These are phyloP conservation scores for Sialis fuliginosa DNA, from an alignment of 2,888 invertebrate species.

Conservation along the genomic window DNA sequence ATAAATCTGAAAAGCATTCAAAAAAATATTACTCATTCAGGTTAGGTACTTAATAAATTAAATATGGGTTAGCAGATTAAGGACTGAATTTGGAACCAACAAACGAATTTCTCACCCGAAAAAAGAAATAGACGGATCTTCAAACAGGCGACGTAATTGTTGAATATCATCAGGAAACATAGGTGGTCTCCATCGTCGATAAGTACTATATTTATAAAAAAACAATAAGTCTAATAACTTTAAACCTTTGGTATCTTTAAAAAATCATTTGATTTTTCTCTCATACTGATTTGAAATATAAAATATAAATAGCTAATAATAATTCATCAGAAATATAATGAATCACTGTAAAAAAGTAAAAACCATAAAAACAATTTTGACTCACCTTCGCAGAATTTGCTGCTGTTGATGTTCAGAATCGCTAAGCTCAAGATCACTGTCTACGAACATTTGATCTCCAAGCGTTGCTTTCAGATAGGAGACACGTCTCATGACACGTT, in stretches of 20 bases:
- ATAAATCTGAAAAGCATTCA: no score
- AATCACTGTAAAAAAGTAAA: background rate
- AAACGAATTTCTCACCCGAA: conserved; percentile 19
- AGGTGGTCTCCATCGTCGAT: conserved; percentile 73
- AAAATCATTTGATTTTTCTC: no score
- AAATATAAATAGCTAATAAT: no score
- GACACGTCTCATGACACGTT: conserved; percentile 70
- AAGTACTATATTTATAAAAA: conserved; percentile 33
- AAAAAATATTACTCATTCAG: no score
- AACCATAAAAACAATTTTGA: conserved; percentile 6
- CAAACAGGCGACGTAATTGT: conserved; percentile 59
- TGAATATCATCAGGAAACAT: conserved; percentile 63
- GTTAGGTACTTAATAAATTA: no score
- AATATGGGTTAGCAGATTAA: background rate
- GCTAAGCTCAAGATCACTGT: conserved; percentile 43
- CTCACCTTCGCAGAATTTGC: conserved; percentile 46
- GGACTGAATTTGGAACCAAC: conserved; percentile 2
- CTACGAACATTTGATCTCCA: conserved; percentile 56
- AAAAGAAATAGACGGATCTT: conserved; percentile 41
- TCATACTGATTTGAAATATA: no score
- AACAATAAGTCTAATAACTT: background rate
- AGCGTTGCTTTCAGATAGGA: conserved; percentile 92
- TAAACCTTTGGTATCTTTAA: no score
- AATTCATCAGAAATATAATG: no score
- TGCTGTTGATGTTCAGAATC: conserved; percentile 38